phyloP scores from a whole-genome alignment of 2,888 invertebrate genomes.

The Lasiommata megera region DNA sequence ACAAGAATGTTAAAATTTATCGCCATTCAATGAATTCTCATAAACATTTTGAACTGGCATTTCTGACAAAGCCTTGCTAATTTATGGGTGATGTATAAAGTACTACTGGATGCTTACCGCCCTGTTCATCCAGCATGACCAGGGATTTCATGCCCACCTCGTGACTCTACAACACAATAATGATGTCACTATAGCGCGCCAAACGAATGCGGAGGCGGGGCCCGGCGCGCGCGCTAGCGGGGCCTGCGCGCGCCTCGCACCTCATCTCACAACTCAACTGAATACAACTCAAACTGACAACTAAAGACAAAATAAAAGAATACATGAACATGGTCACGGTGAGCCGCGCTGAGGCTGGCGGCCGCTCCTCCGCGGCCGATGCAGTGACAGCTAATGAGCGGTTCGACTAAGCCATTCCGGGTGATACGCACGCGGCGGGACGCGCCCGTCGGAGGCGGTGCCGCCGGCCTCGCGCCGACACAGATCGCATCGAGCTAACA shows the following conservation, averaged over 20 bases:
- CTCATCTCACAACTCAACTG: conserved; percentile 61
- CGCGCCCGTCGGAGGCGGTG: conserved; percentile 42
- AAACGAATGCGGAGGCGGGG: conserved; percentile 67
- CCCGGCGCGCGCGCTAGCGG: conserved; percentile 43
- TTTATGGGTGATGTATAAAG: conserved; percentile 75
- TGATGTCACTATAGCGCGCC: conserved; percentile 82
- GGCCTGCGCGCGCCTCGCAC: conserved; percentile 39
- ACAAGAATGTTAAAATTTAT: conserved; percentile 55
- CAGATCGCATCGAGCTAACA: conserved; percentile 74
- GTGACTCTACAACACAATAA: conserved; percentile 95
- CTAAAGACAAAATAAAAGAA: conserved; percentile 65
- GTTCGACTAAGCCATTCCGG: conserved; percentile 69
- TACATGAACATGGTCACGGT: conserved; percentile 58
- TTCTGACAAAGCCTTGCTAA: conserved; percentile 77
- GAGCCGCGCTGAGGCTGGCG: conserved; percentile 45
- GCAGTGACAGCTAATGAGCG: conserved; percentile 74
- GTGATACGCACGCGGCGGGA: conserved; percentile 30
- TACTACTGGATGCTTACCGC: conserved; percentile 94
- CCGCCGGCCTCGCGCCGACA: conserved; percentile 66
- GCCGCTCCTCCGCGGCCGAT: conserved; percentile 46
- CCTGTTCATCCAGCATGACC: conserved; percentile 99
- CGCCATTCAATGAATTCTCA: conserved; percentile 66
- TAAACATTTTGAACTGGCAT: conserved; percentile 73
- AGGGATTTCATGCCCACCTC: conserved; percentile 99
- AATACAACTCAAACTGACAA: conserved; percentile 70